phyloP scores from a whole-genome alignment of 2,797 vertebrate species.

The Mormyrops boulengeri region DNA sequence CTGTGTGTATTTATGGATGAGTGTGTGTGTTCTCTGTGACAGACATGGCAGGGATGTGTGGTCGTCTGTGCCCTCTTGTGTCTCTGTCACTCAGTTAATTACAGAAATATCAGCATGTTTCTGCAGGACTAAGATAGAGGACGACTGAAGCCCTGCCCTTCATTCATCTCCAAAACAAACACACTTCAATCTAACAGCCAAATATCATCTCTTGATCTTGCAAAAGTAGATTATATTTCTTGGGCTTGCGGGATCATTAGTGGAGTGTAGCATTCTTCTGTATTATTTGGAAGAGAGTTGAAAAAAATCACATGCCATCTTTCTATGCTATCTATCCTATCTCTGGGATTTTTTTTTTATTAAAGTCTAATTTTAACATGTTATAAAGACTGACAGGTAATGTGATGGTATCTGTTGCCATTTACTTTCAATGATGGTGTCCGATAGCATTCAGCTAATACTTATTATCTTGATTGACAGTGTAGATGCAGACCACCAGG shows the following conservation, averaged over 20 bases:
- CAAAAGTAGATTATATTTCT: background rate
- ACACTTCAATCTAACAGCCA: background rate
- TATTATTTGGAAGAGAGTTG: background rate
- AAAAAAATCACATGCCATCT: background rate
- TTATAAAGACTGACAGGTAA: constrained; percentile 4
- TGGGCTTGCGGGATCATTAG: background rate
- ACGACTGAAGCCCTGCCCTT: background rate
- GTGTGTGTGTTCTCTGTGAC: constrained; percentile 32
- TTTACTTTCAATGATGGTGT: background rate
- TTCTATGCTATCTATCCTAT: background rate
- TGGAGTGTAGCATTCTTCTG: background rate
- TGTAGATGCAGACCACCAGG: background rate
- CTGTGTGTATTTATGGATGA: constrained; percentile 20
- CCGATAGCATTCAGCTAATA: background rate
- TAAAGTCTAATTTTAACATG: background rate
- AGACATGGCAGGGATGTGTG: background rate
- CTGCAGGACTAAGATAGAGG: background rate
- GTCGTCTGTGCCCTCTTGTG: constrained; percentile 49
- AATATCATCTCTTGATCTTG: background rate
- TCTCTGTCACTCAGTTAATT: constrained; percentile 79
- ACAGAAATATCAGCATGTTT: constrained; percentile 50
- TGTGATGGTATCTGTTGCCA: background rate
- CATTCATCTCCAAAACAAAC: background rate
- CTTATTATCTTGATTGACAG: background rate
- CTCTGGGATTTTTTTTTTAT: background rate